Base-by-base conservation (phyloP, 2,113 vertebrate species). In the Oreochromis aureus region DNA sequence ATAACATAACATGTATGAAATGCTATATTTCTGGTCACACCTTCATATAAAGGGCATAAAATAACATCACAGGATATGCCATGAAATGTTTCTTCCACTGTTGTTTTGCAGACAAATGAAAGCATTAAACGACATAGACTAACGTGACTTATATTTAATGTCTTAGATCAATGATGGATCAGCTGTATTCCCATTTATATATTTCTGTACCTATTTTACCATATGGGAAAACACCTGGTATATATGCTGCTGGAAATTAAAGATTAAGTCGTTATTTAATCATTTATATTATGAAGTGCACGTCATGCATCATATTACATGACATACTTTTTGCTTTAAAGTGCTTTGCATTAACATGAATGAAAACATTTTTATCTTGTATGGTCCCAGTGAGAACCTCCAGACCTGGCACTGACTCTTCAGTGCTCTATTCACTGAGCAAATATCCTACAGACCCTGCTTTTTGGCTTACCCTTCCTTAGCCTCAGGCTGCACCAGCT, bases 401-500 rank as follows among this genome's bases (percentile, higher is more conserved):
- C 87, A 89, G 89, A 88, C 86, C 82, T 92, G 87, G 87, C 89
- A 53, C 66, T 18, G 83, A 80, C 89, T 86, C 69, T 24, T 84
- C 66, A 81, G 10, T 12, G 66, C 88, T 85, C 86, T 87, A 86
- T 82, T 90, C 93, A 91, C 90, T 79, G 86, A 92, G 92, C 90
- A 93, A 87, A 91, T 92, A 92, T 94, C 90, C 91, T 89, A 86
- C 89, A 92, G 87, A 91, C 90, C 85, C 19, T 53, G 73, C 83
- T 92, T 93, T 93, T 91, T 95, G 95, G 93, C 92, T 91, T 92
- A 39, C 89, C 87, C 86, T 58, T 86, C 87, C 87, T 91, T 94
- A 89, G 92, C 94, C 94, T 92, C 90, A n/a, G 93, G 94, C 94
- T 88, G 81, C 91, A 94, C 92, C 94, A 95, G 95, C 95, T 95